phyloP scores from a whole-genome alignment of 2,888 invertebrate species.

The Drosophila tanythrix region DNA sequence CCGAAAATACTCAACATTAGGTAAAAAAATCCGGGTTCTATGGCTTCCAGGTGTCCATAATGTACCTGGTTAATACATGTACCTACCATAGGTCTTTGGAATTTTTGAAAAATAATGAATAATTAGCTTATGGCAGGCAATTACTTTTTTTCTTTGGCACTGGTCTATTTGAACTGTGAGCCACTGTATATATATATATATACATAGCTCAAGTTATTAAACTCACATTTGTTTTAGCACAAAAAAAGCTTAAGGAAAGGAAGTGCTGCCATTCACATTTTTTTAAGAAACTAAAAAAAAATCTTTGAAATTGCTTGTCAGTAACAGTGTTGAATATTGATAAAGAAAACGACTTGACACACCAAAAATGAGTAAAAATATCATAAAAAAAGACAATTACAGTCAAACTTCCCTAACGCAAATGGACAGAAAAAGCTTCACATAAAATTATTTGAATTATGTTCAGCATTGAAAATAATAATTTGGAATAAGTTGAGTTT shows the following conservation, averaged over 20 bases:
- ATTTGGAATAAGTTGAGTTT: neutral
- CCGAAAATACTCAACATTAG: no score
- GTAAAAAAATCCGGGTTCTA: no score
- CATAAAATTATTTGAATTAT: neutral
- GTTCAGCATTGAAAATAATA: neutral
- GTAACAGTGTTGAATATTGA: slow-evolving; percentile 49
- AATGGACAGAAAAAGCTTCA: neutral
- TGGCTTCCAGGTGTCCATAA: no score
- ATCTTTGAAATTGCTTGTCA: slow-evolving; percentile 33
- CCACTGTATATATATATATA: neutral
- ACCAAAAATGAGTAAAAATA: slow-evolving; percentile 44
- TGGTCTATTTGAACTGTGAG: no score
- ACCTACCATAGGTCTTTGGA: no score
- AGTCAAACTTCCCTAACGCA: neutral
- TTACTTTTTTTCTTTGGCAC: no score
- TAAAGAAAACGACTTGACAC: slow-evolving; percentile 34
- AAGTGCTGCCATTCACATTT: slow-evolving; percentile 27
- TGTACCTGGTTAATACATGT: no score
- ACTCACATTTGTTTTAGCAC: slow-evolving; percentile 20
- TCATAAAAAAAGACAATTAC: slow-evolving; percentile 24
- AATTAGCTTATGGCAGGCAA: no score
- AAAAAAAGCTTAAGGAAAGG: slow-evolving; percentile 11
- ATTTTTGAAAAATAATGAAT: no score
- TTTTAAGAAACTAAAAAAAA: neutral
- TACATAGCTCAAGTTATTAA: slow-evolving; percentile 10